Conservation (phyloP, 2,888 invertebrate species). For the Drosophila fulvimacula region DNA sequence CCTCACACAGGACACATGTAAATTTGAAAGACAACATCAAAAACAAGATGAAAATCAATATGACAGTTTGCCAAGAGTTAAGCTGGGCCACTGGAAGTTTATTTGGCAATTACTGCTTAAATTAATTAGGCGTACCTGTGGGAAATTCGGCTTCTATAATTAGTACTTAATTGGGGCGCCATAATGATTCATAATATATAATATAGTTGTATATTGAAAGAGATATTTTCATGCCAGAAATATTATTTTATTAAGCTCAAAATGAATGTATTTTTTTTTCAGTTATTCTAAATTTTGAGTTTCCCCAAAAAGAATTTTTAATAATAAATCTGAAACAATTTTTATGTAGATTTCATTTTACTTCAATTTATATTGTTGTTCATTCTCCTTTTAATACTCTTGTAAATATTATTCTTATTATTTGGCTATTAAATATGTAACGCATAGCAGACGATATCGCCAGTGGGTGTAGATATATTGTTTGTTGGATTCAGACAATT, state of each 20-base stretch:
- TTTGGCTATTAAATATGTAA: too few relatives aligned
- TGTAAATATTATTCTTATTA: too few relatives aligned
- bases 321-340: not conserved
- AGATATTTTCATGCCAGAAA: not conserved
- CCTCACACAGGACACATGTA: slow-evolving; percentile 28
- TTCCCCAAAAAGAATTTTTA: too few relatives aligned
- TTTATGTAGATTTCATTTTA: not conserved
- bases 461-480: too few relatives aligned
- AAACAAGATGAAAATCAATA: slow-evolving; percentile 34
- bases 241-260: not conserved
- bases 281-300: too few relatives aligned
- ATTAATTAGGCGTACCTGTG: not conserved
- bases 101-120: not conserved
- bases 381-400: not conserved
- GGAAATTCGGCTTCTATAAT: not conserved
- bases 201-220: too few relatives aligned
- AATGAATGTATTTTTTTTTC: too few relatives aligned
- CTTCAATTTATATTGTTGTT: not conserved
- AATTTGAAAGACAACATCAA: slow-evolving; percentile 32
- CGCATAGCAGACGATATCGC: too few relatives aligned
- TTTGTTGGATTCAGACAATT: too few relatives aligned
- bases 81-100: not conserved
- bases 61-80: slow-evolving; percentile 3
- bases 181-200: not conserved
- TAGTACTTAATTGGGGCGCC: too few relatives aligned